Evolutionary conservation across 2,797 vertebrate species (phyloP), one percentile per base, ranked within the genome.

Genomic region (Oreonectes daqikongensis): DNA sequence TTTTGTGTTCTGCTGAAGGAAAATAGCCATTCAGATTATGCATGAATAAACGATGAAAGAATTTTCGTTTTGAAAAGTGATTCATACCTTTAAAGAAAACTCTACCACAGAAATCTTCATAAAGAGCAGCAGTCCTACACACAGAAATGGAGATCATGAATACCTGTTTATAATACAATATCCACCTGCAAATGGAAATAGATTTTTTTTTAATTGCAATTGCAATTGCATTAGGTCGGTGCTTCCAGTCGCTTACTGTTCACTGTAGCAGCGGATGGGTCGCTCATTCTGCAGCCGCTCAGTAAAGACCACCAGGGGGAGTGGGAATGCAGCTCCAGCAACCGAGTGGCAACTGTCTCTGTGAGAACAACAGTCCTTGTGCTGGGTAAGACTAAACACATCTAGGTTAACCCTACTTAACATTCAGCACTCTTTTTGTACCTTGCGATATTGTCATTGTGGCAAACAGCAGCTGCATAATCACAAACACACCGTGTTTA

Each of bases 291-390:
- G 68, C 90, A 84, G 53, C 94, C 95, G 0, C 83, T 99, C 59
- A 79, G 83, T 20, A 98, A 98, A 84, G 96, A 97, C 81, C 95
- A 97, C 85, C 94, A 96, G 0, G 97, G 97, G 12, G 72, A 68
- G 50, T 99, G 97, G 97, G 91, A 95, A 80, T 99, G 97, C 85
- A 88, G 61, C 0, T 93, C 89, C 61, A 83, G 86, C 57, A 99
- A 97, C 76, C 87, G 87, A 0, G 95, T 98, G 8, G 94, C 95
- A 72, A 90, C 84, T 0, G 88, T 95, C 83, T 91, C 86, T 4
- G 5, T 90, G n/a, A 24, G 71, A 80, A 96, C 96, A 2, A 83
- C 80, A 0, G 83, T 99, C 72, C 92, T 91, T 0, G 97, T 98
- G 69, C 87, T 97, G 76, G 96, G 97, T 99, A 84, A 91, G 95